These are phyloP conservation scores for Solenopsis fugax DNA, from an alignment of 1,140 invertebrate genomes.

Conservation along the genomic window DNA sequence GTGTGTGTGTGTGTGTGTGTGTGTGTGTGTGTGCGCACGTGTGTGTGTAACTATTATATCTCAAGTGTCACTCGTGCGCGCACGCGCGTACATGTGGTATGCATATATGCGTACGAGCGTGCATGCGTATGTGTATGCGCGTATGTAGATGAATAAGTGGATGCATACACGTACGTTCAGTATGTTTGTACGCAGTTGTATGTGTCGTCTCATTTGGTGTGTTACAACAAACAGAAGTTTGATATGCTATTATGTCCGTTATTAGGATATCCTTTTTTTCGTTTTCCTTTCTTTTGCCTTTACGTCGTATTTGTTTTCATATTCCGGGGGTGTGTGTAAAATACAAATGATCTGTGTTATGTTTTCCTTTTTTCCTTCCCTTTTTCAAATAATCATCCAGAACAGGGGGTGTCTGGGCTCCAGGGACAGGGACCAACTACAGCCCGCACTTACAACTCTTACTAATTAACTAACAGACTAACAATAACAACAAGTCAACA, in stretches of 20 bases:
- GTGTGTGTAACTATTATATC: too few relatives aligned
- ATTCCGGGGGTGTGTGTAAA: conserved; percentile 80
- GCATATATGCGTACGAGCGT: neutral
- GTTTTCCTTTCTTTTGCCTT: conserved; percentile 66
- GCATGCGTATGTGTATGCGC: neutral
- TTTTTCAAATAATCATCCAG: conserved; percentile 84
- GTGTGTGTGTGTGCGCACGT: too few relatives aligned
- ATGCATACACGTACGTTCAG: neutral
- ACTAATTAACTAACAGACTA: conserved; percentile 88
- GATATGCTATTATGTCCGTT: conserved; percentile 76
- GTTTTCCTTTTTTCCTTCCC: conserved; percentile 73
- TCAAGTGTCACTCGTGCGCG: too few relatives aligned
- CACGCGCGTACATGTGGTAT: neutral
- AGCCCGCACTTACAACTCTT: conserved; percentile 87
- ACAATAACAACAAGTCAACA: conserved; percentile 87
- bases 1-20: too few relatives aligned
- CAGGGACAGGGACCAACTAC: conserved; percentile 87
- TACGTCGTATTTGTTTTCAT: conserved; percentile 71
- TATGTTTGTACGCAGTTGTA: conserved; percentile 26
- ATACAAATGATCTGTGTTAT: conserved; percentile 79
- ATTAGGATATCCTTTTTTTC: conserved; percentile 71
- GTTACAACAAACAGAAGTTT: conserved; percentile 70
- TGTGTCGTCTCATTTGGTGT: conserved; percentile 59
- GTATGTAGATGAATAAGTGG: neutral
- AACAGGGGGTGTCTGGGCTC: conserved; percentile 87